Evolutionary conservation across 2,888 invertebrate species (phyloP), one percentile per base, ranked within the genome.

Genomic region (Petrolisthes manimaculis): DNA sequence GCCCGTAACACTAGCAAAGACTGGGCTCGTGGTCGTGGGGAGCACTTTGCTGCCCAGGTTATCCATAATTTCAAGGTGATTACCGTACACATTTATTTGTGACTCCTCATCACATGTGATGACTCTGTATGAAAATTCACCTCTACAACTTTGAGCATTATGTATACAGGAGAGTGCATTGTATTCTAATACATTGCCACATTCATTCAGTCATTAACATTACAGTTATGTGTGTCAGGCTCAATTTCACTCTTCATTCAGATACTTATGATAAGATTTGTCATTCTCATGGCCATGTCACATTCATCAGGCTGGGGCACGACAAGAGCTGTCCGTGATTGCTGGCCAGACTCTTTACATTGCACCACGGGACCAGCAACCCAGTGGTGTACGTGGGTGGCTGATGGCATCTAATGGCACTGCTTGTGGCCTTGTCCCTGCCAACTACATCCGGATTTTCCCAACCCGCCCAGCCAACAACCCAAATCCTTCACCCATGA

Each of bases 341-440:
- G 94, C 95, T 85, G 97, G 97, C 91, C 97, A 98, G 92, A 94
- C 95, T 67, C 93, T 99, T 6, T 94, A 95, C 86, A 93, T 99
- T 12, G 98, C 98, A 0, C 98, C 98, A 0, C 95, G 95, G 92
- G 95, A 96, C 91, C 94, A 97, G 53, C 98, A 99, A 93, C 95
- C 95, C 4, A 92, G 93, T 90, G 37, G 37, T 37, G 92, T 94
- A 8, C 92, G 93, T 90, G 94, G 93, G 67, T 95, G 95, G 95
- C 92, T 94, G 9, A 91, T 95, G 86, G 95, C 93, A 89, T 93
- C 93, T 83, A 94, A 94, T 92, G 94, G 94, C 78, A 92, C 93
- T 82, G 93, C 93, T 86, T 92, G 92, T 53, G 95, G 95, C 8
- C 92, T 95, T 3, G 93, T 95, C 83, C 95, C 95, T 9, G 93